phyloP scores from a whole-genome alignment of 1,140 invertebrate species.

The Linepithema humile region DNA sequence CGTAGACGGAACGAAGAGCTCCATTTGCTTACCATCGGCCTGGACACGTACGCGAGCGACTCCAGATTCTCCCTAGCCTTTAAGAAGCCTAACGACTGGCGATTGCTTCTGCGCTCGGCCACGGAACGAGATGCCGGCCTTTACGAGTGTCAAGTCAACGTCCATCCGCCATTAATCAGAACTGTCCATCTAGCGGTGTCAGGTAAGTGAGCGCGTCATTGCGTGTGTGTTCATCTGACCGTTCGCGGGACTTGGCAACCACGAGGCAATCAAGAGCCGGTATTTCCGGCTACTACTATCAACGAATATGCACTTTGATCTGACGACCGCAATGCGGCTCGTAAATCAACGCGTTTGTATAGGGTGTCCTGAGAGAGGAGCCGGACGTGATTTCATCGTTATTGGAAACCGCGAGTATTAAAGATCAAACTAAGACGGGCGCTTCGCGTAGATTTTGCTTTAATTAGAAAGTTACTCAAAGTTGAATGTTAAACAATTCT shows the following conservation, averaged over 20 bases:
- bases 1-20: slow-evolving; percentile 89
- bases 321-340: slow-evolving; percentile 48
- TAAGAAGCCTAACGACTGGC: slow-evolving; percentile 92
- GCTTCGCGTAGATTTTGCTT: background rate
- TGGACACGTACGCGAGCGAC: slow-evolving; percentile 92
- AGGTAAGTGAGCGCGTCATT: slow-evolving; percentile 85
- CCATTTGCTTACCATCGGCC: slow-evolving; percentile 90
- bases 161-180: slow-evolving; percentile 90
- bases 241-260: slow-evolving; percentile 42
- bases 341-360: slow-evolving; percentile 58
- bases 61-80: slow-evolving; percentile 90
- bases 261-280: slow-evolving; percentile 56
- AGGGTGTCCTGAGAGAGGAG: background rate
- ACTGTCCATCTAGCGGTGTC: slow-evolving; percentile 90
- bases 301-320: slow-evolving; percentile 64
- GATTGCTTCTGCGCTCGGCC: slow-evolving; percentile 89
- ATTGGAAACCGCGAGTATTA: background rate
- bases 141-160: slow-evolving; percentile 93
- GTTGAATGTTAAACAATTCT: background rate
- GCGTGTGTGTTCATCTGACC: slow-evolving; percentile 21
- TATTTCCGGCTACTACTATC: slow-evolving; percentile 40
- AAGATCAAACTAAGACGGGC: background rate
- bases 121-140: slow-evolving; percentile 90
- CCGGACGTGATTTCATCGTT: no score
- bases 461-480: background rate